A percentile compares a stretch with the other conserved stretches of the same genome.
Evolutionary conservation across 2,888 invertebrate species (phyloP).

Genomic region (Siphlonurus alternatus): DNA sequence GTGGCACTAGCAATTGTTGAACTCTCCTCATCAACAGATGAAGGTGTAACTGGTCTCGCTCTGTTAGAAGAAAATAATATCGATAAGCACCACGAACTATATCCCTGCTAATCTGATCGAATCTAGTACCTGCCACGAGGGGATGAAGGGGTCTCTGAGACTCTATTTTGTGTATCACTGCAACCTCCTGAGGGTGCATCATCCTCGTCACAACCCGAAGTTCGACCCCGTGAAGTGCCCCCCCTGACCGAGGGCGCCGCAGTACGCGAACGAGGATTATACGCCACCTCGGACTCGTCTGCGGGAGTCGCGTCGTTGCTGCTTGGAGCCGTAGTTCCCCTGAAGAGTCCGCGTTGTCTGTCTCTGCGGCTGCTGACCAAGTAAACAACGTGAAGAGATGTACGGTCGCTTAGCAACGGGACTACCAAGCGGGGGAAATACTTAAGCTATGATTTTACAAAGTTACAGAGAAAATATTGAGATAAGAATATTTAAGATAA

Average conservation of each 20-base stretch:
- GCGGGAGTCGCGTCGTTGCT: neutral
- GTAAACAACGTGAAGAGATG: too few species aligned
- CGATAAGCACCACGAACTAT: neutral
- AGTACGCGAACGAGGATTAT: neutral
- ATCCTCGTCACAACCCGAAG: neutral
- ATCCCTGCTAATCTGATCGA: neutral
- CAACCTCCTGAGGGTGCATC: conserved; percentile 2
- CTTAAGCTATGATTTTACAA: too few species aligned
- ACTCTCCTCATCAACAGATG: conserved; percentile 17
- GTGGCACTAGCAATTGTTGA: conserved; percentile 19
- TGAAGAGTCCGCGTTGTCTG: neutral
- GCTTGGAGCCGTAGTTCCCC: neutral
- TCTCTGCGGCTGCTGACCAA: neutral
- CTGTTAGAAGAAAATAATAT: conserved; percentile 16
- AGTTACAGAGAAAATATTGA: too few species aligned
- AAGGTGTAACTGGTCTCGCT: conserved; percentile 19
- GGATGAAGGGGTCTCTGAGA: neutral
- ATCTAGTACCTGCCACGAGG: neutral
- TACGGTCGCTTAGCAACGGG: too few species aligned
- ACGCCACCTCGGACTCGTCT: neutral
- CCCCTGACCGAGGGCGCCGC: neutral
- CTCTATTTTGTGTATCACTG: neutral
- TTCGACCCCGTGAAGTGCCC: neutral
- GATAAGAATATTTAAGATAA: too few species aligned
- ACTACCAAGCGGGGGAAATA: too few species aligned